Conservation (phyloP, 2,113 vertebrate genomes). For the Asarcornis scutulata region DNA sequence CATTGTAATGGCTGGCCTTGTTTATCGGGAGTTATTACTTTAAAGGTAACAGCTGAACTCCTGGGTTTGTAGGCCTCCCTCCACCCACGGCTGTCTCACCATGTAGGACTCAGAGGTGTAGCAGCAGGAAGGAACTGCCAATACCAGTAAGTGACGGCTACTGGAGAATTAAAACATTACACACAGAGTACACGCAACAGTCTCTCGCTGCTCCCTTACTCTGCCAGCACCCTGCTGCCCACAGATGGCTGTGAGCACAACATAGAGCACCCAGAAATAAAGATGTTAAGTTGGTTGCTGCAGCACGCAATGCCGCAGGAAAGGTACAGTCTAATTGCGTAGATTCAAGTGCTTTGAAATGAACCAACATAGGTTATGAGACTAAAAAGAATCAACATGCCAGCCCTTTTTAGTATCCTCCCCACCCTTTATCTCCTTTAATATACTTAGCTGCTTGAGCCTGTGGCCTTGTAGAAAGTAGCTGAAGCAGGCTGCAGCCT, state of each 20-base stretch:
- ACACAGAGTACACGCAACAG: not conserved
- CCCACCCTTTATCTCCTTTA: not conserved
- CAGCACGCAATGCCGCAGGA: not conserved
- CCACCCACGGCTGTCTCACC: not conserved
- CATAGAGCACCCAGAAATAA: not conserved
- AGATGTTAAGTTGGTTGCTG: not conserved
- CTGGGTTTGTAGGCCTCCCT: not conserved
- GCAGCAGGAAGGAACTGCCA: not conserved
- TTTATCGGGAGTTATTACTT: not conserved
- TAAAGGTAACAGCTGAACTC: constrained; percentile 10
- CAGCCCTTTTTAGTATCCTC: not conserved
- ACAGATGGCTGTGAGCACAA: not conserved
- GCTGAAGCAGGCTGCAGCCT: not conserved
- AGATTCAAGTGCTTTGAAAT: not conserved
- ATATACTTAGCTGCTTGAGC: not conserved
- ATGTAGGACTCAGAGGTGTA: not conserved
- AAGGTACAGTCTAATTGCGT: not conserved
- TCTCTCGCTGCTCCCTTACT: not conserved
- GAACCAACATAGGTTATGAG: not conserved
- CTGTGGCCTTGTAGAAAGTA: not conserved
- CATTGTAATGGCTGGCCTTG: not conserved
- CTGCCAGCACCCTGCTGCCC: not conserved
- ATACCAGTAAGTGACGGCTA: not conserved
- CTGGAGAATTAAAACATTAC: not conserved
- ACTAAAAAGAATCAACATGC: not conserved